Evolutionary conservation across 1,140 invertebrate genomes (phyloP).

Genomic region (Dinoponera quadriceps): DNA sequence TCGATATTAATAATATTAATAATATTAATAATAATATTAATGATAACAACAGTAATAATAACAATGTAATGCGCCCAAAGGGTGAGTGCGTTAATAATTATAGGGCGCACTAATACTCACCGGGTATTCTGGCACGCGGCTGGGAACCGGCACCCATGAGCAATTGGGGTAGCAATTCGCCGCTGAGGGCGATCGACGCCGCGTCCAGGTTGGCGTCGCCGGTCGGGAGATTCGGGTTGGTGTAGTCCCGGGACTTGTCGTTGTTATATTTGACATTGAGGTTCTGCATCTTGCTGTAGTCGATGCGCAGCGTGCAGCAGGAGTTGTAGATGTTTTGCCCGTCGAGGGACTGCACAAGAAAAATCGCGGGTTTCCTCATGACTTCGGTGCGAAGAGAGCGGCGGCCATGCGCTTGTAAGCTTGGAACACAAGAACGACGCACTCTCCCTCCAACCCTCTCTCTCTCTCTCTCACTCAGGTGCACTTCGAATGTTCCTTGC

Average conservation of each 20-base stretch:
- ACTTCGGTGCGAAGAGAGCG: not conserved
- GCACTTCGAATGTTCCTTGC: not conserved
- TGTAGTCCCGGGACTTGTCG: conserved; percentile 99
- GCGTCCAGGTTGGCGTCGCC: conserved; percentile 92
- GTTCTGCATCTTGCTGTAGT: conserved; percentile 99
- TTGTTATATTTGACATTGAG: conserved; percentile 99
- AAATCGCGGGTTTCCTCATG: conserved; percentile 13
- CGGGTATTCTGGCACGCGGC: conserved; percentile 84
- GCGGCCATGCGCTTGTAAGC: not conserved
- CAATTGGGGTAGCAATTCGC: conserved; percentile 88
- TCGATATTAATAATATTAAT: no score
- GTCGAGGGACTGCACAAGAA: conserved; percentile 92
- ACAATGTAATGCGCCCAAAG: no score
- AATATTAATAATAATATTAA: no score
- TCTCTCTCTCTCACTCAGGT: no score
- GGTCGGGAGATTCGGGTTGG: conserved; percentile 97
- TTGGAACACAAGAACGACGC: not conserved
- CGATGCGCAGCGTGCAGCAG: conserved; percentile 99
- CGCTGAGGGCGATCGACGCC: conserved; percentile 87
- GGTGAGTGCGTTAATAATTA: not conserved
- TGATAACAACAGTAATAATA: no score
- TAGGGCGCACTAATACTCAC: conserved; percentile 75
- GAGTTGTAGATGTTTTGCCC: conserved; percentile 99
- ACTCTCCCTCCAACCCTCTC: no score
- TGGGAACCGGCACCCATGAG: conserved; percentile 89